Evolutionary conservation across 2,888 invertebrate genomes (phyloP).

Genomic region (Catocala fraxini): DNA sequence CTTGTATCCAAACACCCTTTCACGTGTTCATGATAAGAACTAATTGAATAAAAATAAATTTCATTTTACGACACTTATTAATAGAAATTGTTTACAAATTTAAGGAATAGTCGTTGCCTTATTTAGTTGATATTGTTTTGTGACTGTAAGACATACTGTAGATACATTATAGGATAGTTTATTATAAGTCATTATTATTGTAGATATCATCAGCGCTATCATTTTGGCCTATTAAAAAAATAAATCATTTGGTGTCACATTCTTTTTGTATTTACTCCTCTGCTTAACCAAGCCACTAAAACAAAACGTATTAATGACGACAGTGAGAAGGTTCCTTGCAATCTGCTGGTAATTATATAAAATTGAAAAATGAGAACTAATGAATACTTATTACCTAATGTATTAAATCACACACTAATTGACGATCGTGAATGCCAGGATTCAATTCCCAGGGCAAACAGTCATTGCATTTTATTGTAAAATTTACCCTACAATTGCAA

Average conservation of each 20-base stretch:
- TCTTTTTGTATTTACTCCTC: slow-evolving; percentile 50
- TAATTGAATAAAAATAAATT: slow-evolving; percentile 58
- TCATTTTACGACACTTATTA: slow-evolving; percentile 65
- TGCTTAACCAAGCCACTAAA: not conserved
- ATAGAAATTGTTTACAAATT: slow-evolving; percentile 74
- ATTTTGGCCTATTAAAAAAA: slow-evolving; percentile 86
- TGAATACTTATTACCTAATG: too few relatives aligned
- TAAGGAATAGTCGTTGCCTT: slow-evolving; percentile 87
- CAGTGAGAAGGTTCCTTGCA: too few relatives aligned
- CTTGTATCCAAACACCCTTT: slow-evolving; percentile 60
- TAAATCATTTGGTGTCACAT: slow-evolving; percentile 87
- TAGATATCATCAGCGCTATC: slow-evolving; percentile 85
- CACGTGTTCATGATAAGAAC: slow-evolving; percentile 73
- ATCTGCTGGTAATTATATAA: too few relatives aligned
- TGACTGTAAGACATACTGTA: slow-evolving; percentile 85
- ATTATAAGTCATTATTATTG: slow-evolving; percentile 83
- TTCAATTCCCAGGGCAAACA: too few relatives aligned
- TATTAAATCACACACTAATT: too few relatives aligned
- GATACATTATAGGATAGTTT: slow-evolving; percentile 80
- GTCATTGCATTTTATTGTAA: too few relatives aligned
- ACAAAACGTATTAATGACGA: too few relatives aligned
- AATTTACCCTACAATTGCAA: too few relatives aligned
- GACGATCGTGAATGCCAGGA: too few relatives aligned
- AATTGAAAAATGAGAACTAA: too few relatives aligned
- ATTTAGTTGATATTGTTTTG: slow-evolving; percentile 86